Percentiles rank a stretch among this genome's conserved stretches.
These are phyloP conservation scores for Chiridota heheva DNA, from an alignment of 35 echinoderm and acorn worm species.

Conservation along the genomic window DNA sequence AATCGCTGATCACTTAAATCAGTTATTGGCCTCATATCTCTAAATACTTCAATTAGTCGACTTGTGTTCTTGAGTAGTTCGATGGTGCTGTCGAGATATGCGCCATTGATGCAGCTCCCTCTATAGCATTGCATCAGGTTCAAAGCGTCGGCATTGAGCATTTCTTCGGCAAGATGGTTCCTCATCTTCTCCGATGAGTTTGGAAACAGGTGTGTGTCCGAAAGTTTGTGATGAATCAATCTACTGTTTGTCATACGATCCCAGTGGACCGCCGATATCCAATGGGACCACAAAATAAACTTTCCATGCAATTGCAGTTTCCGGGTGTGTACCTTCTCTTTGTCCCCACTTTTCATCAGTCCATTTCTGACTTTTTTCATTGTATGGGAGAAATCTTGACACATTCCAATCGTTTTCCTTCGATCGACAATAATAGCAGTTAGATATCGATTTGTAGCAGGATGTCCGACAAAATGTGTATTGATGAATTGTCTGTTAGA, in stretches of 20 bases:
- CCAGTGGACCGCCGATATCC: not conserved
- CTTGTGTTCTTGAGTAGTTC: slow-evolving; percentile 2
- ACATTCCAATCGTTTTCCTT: not conserved
- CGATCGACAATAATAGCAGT: not conserved
- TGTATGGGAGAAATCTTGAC: slow-evolving; percentile 22
- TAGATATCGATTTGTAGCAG: not conserved
- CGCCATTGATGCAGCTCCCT: not conserved
- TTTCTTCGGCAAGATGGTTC: slow-evolving; percentile 29
- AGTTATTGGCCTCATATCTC: not conserved
- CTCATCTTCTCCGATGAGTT: slow-evolving; percentile 1
- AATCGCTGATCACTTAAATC: not conserved
- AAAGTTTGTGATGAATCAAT: not conserved
- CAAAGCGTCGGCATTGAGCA: slow-evolving; percentile 2
- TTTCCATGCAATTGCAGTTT: not conserved
- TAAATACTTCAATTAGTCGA: not conserved
- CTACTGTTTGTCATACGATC: slow-evolving; percentile 2
- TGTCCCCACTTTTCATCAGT: slow-evolving; percentile 1
- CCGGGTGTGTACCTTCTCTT: not conserved
- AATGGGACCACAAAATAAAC: not conserved
- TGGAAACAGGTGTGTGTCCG: not conserved
- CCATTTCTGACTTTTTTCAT: slow-evolving; percentile 19
- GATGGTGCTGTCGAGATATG: slow-evolving; percentile 3
- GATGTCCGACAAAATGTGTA: not conserved
- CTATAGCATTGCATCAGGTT: slow-evolving; percentile 20
- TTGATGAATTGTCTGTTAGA: slow-evolving; percentile 21